phyloP scores from a whole-genome alignment of 2,797 vertebrate species.

The Morus bassanus region DNA sequence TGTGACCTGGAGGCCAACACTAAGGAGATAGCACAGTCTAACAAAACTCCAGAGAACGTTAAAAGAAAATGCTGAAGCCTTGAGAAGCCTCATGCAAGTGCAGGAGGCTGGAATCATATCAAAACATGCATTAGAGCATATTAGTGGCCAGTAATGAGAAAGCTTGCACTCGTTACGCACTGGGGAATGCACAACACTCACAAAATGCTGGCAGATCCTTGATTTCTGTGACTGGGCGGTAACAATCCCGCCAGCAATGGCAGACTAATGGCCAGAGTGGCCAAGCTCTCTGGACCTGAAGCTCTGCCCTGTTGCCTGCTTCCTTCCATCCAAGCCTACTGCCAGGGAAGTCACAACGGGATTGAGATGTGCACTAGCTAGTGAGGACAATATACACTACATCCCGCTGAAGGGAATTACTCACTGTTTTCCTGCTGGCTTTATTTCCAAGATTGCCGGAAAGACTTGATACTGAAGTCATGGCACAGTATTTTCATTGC shows the following conservation, averaged over 20 bases:
- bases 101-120: background rate
- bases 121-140: background rate
- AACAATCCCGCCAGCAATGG: background rate
- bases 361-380: background rate
- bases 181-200: background rate
- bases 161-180: accelerated
- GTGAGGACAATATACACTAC: background rate
- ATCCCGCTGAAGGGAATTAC: background rate
- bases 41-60: background rate
- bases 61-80: background rate
- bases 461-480: background rate
- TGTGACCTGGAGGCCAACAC: background rate
- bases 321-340: background rate
- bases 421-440: background rate
- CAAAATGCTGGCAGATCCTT: background rate
- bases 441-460: background rate
- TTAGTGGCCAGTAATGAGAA: background rate
- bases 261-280: background rate
- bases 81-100: background rate
- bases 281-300: background rate
- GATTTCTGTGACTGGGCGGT: background rate
- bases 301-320: background rate
- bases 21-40: background rate
- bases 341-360: background rate
- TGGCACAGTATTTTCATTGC: background rate